Evolutionary conservation across 2,888 invertebrate species (phyloP), one percentile per base, ranked within the genome.

Genomic region (Maniola hyperantus): DNA sequence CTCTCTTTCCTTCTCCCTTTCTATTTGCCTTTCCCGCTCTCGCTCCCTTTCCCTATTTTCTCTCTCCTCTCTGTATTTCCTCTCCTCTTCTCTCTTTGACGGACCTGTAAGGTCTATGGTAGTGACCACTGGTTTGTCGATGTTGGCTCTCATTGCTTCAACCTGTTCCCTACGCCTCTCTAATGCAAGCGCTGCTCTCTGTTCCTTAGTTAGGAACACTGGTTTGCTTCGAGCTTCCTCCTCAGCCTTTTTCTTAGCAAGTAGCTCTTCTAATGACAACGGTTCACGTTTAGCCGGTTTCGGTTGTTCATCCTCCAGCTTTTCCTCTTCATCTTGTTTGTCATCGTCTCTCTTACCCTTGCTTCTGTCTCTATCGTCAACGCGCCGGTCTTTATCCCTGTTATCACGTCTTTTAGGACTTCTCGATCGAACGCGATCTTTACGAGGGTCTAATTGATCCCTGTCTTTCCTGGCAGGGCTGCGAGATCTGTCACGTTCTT

Each of bases 161-260:
- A 98, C 96, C 88, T 98, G 97, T 81, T 97, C 97, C 79, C 98
- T 97, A 0, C 99, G 94, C 61, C 97, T 94, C 80, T 97, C 96
- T 15, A 99, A 79, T 0, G 99, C 99, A 78, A 98, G 95, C 0
- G 95, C 96, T 0, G 96, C 97, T 77, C 99, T 94, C 84, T 99
- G 98, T 84, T 99, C 99, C 92, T 99, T 99, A 0, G 98, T 97
- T 46, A 99, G 91, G 83, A 99, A 99, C 39, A 98, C 98, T 0
- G 99, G 99, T 93, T 99, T 99, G 76, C 98, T 97, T 62, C 97
- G 94, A 1, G 97, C 98, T 79, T 97, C 97, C 84, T 99, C 98
- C 82, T 99, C 99, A 0, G 97, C 97, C 81, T 99, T 99, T 83
- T 99, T 99, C 87, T 98, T 99, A 0, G 97, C 96, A 58, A 99